These are phyloP conservation scores for Fragum whitleyi DNA, from an alignment of 2,888 invertebrate genomes.

Conservation along the genomic window DNA sequence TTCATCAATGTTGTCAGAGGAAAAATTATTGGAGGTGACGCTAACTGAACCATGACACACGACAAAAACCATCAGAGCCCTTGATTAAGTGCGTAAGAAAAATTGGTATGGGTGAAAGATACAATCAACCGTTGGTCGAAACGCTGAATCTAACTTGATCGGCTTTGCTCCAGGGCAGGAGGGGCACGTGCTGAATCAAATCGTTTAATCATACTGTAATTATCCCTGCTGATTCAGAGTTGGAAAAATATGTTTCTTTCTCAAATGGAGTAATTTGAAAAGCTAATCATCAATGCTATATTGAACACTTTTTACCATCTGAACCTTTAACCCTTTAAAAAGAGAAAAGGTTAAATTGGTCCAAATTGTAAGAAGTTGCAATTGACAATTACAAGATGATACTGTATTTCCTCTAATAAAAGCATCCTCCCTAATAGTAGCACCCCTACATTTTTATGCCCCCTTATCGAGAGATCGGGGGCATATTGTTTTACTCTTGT, in stretches of 20 bases:
- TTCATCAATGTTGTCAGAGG: too few species aligned
- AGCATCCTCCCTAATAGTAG: too few species aligned
- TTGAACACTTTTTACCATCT: not conserved
- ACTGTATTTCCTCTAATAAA: too few species aligned
- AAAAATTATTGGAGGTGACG: not conserved
- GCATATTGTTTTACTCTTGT: too few species aligned
- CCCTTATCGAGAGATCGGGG: too few species aligned
- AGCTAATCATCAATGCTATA: not conserved
- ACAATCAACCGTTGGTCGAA: constrained; percentile 26
- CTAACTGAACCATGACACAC: not conserved
- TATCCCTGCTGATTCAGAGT: constrained; percentile 20
- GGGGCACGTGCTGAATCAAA: constrained; percentile 43
- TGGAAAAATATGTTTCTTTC: constrained; percentile 28
- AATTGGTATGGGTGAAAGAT: constrained; percentile 19
- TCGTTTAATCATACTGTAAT: constrained; percentile 52
- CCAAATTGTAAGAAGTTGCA: too few species aligned
- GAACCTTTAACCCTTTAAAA: too few species aligned
- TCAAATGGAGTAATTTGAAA: constrained; percentile 16
- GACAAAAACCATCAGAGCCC: not conserved
- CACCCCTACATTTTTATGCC: too few species aligned
- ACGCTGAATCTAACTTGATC: constrained; percentile 9
- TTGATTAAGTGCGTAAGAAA: constrained; percentile 24
- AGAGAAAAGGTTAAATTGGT: too few species aligned
- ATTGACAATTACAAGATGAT: too few species aligned
- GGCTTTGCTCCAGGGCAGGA: constrained; percentile 39